Evolutionary conservation across 2,797 vertebrate genomes (phyloP), one percentile per base, ranked within the genome.

Genomic region (Garrulus glandarius): DNA sequence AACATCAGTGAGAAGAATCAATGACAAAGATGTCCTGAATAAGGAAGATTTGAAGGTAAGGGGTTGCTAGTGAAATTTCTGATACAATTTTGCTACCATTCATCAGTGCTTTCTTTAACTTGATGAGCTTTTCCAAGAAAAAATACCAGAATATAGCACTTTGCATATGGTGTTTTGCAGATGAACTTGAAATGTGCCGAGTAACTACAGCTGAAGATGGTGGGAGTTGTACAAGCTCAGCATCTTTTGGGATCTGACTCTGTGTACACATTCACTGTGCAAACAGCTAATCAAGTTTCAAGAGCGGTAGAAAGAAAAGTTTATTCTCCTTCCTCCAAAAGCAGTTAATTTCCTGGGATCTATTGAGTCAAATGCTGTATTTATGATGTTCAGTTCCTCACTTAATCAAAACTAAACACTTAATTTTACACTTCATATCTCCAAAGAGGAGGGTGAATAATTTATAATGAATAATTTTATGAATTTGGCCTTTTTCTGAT

Each of bases 321-420:
- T 96, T 89, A 64, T 87, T 95, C 75, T 89, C 29, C 30, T 94
- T 87, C 43, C 46, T 92, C 60, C 63, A 89, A 94, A 89, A 75
- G 75, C 64, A 83, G 78, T 87, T 95, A 94, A 94, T 91, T 94
- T 92, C 60, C 50, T 64, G 78, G 75, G 57, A 77, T 91, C 81
- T 91, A 20, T 85, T 83, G 86, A 95, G 79, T 89, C 71, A 92
- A 91, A 94, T 80, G 71, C 36, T 91, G 64, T 95, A 93, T 96
- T 95, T 96, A 93, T 74, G 75, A 77, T 87, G 53, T 83, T 93
- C 89, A 47, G 21, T 87, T 96, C 71, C 93, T 91, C 64, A 89
- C 81, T 92, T 93, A 95, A 93, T 94, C 91, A 96, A 93, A 97
- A 80, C 71, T 80, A 96, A 95, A 90, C 78, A 70, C 81, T 94